A percentile compares a stretch with the other conserved stretches of the same genome.
Evolutionary conservation across 2,113 vertebrate species (phyloP).

Genomic region (Scomber colias): DNA sequence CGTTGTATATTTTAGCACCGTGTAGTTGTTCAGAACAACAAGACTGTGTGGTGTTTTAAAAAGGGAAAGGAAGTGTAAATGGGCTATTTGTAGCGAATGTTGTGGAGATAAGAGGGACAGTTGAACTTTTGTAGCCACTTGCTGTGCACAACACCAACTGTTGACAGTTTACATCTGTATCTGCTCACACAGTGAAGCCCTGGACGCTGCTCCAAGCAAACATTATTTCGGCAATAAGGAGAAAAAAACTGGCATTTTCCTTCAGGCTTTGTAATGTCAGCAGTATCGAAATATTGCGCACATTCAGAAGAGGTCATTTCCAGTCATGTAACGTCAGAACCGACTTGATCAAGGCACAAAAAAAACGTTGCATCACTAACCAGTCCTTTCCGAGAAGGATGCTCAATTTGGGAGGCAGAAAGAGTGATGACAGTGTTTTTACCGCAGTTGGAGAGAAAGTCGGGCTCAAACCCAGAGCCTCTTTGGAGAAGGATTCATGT

Average conservation of each 20-base stretch:
- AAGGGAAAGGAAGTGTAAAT: constrained; percentile 7
- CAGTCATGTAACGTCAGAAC: constrained; percentile 67
- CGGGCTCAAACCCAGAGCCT: constrained; percentile 71
- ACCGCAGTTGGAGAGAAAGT: constrained; percentile 70
- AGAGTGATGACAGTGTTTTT: constrained; percentile 67
- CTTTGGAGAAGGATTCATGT: constrained; percentile 70
- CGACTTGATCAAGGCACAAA: constrained; percentile 49
- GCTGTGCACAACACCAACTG: constrained; percentile 56
- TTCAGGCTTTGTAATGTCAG: constrained; percentile 46
- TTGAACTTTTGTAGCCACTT: constrained; percentile 53
- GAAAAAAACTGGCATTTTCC: constrained; percentile 5
- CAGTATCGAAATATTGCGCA: constrained; percentile 46
- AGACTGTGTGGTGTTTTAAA: background rate
- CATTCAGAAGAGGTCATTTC: constrained; percentile 55
- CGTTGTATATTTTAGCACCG: background rate
- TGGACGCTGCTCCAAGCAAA: constrained; percentile 21
- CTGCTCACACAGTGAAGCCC: constrained; percentile 41
- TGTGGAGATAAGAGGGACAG: constrained; percentile 40
- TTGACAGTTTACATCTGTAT: constrained; percentile 52
- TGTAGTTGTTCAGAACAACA: background rate
- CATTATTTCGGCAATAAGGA: constrained; percentile 15
- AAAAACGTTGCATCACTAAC: constrained; percentile 57
- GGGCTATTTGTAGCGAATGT: constrained; percentile 32
- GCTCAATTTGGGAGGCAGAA: constrained; percentile 56
- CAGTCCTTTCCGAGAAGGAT: constrained; percentile 72